These are phyloP conservation scores for Gopherus flavomarginatus DNA, from an alignment of 2,113 vertebrate species.

Conservation along the genomic window DNA sequence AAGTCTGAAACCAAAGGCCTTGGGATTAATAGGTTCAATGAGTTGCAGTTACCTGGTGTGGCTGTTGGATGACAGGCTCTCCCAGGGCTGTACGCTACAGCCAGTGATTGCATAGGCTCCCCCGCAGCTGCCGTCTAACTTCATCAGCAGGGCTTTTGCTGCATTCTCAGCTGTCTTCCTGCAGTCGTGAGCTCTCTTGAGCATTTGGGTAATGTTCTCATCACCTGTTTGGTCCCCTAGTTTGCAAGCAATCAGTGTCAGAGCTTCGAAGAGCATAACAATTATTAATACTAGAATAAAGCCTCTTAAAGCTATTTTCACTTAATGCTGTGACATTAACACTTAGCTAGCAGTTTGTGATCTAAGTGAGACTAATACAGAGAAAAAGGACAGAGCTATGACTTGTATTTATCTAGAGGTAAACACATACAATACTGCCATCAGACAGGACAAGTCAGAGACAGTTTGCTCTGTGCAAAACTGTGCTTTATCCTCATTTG, in stretches of 20 bases:
- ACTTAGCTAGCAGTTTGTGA: not conserved
- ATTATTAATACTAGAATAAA: slow-evolving; percentile 3
- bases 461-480: not conserved
- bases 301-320: fast-evolving
- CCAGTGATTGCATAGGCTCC: slow-evolving; percentile 82
- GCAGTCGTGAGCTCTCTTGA: slow-evolving; percentile 88
- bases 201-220: slow-evolving; percentile 87
- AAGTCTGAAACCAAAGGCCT: not conserved
- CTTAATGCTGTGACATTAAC: not conserved
- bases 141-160: slow-evolving; percentile 87
- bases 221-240: slow-evolving; percentile 85
- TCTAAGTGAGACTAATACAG: not conserved
- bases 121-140: slow-evolving; percentile 89
- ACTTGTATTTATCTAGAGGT: not conserved
- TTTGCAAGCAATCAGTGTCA: slow-evolving; percentile 56
- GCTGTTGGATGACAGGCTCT: slow-evolving; percentile 91
- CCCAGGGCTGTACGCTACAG: slow-evolving; percentile 87
- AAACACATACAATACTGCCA: not conserved
- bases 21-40: not conserved
- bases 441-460: not conserved
- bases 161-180: slow-evolving; percentile 89
- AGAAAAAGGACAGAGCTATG: not conserved
- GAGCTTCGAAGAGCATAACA: not conserved
- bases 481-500: not conserved
- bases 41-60: slow-evolving; percentile 86